Evolutionary conservation across 2,888 invertebrate species (phyloP).

Genomic region (Liodrosophila aerea): DNA sequence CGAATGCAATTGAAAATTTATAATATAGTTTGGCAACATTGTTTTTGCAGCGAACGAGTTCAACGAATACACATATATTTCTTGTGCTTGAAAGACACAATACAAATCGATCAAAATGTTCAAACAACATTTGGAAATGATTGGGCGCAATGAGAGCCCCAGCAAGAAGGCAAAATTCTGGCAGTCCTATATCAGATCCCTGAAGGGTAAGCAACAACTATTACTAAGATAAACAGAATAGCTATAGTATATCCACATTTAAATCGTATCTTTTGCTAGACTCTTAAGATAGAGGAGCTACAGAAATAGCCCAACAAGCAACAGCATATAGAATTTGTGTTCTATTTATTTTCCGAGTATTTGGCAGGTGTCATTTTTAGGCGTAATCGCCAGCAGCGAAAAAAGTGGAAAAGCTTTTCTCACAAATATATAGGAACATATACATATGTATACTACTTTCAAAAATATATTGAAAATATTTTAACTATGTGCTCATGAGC

Average conservation of each 20-base stretch:
- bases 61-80: constrained; percentile 81
- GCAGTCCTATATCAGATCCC: constrained; percentile 95
- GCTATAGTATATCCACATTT: neutral
- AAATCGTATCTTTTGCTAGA: neutral
- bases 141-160: constrained; percentile 94
- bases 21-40: constrained; percentile 25
- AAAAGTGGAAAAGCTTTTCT: constrained; percentile 56
- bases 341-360: constrained; percentile 32
- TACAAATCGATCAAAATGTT: constrained; percentile 90
- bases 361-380: constrained; percentile 73
- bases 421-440: constrained; percentile 17
- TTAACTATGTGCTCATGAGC: constrained; percentile 66
- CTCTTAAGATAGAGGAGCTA: constrained; percentile 24
- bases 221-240: neutral
- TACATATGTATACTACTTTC: constrained; percentile 12
- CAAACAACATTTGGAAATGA: constrained; percentile 96
- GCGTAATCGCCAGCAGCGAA: constrained; percentile 23
- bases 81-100: constrained; percentile 73
- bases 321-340: constrained; percentile 38
- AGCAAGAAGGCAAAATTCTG: constrained; percentile 96
- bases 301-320: constrained; percentile 49
- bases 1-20: constrained; percentile 11
- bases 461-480: constrained; percentile 52
- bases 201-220: constrained; percentile 88
- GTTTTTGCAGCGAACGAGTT: constrained; percentile 88